These are phyloP conservation scores for Thera obeliscata DNA, from an alignment of 2,888 invertebrate genomes.

Conservation along the genomic window DNA sequence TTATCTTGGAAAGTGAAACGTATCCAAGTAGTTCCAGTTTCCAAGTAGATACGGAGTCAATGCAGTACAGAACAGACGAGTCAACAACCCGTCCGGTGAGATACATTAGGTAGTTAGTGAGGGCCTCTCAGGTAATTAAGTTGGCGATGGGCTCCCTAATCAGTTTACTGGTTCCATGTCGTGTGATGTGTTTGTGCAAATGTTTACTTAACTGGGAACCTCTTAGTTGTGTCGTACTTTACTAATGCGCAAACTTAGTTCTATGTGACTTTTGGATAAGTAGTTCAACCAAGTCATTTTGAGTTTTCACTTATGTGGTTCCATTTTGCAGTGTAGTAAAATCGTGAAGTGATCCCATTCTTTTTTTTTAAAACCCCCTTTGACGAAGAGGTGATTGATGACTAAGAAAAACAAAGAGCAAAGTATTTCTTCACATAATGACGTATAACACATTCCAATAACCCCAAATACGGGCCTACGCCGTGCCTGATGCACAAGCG, in stretches of 20 bases:
- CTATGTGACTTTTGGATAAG: background rate
- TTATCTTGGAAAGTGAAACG: background rate
- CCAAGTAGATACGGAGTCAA: background rate
- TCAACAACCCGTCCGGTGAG: background rate
- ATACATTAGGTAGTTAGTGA: background rate
- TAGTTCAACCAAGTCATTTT: background rate
- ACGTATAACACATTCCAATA: too few relatives aligned
- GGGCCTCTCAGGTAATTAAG: constrained; percentile 13
- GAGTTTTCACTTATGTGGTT: too few relatives aligned
- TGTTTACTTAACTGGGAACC: constrained; percentile 8
- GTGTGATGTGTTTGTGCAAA: constrained; percentile 19
- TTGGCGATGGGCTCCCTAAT: constrained; percentile 12
- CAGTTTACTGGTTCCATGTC: constrained; percentile 10
- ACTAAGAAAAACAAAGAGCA: too few relatives aligned
- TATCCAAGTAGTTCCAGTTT: too few relatives aligned
- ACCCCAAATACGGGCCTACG: too few relatives aligned
- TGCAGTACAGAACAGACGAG: constrained; percentile 3
- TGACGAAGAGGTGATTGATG: too few relatives aligned
- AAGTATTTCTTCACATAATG: too few relatives aligned
- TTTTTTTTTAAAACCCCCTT: too few relatives aligned
- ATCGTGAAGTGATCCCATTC: too few relatives aligned
- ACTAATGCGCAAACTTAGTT: background rate
- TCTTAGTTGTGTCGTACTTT: constrained; percentile 5
- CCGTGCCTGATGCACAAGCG: too few relatives aligned
- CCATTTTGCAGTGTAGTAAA: too few relatives aligned